Evolutionary conservation across 2,113 vertebrate species (phyloP), one percentile per base, ranked within the genome.

Genomic region (Amazona vittata): DNA sequence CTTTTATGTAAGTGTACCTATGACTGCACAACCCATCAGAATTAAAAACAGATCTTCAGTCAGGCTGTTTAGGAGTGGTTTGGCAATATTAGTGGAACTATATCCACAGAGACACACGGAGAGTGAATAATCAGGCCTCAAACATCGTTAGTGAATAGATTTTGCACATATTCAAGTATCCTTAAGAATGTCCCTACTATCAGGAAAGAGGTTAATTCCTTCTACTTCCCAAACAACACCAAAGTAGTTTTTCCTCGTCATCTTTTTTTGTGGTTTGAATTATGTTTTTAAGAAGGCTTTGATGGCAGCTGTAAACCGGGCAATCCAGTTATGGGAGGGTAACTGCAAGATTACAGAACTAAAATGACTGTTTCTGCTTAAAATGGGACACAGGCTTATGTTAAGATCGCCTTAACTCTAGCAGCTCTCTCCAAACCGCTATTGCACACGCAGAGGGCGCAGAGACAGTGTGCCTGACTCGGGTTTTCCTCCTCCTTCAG

Each of bases 391-490:
- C 15, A n/a, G 57, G 43, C 41, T 68, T 69, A 39, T 19, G 10
- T 3, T 3, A 3, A 18, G 46, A 46, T 12, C 39, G 29, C 55
- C 35, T 55, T 2, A 5, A 8, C 6, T 35, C 39, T 16, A 9
- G 55, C 62, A 70, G 76, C 17, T 43, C n/a, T 26, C 41, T 52
- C 55, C 20, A 29, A 63, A 49, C 2, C 3, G 2, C 29, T 6
- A 46, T 8, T 68, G n/a, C 18, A 62, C 47, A 5, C 1, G 1
- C 17, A 10, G n/a, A 21, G 35, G 6, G 3, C 52, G 5, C 28
- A 7, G 28, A 57, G 31, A 7, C 7, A 1, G 1, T 17, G 28
- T 28, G 21, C 11, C 14, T 1, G 0, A 1, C 39, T 18, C 68
- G 12, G 55, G 33, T 24, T 21, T 33, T 15, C 15, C 44, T 67